Percentiles rank a stretch among this genome's conserved stretches.
phyloP scores from a whole-genome alignment of 2,113 vertebrate genomes.

The Oreocharis arfaki region DNA sequence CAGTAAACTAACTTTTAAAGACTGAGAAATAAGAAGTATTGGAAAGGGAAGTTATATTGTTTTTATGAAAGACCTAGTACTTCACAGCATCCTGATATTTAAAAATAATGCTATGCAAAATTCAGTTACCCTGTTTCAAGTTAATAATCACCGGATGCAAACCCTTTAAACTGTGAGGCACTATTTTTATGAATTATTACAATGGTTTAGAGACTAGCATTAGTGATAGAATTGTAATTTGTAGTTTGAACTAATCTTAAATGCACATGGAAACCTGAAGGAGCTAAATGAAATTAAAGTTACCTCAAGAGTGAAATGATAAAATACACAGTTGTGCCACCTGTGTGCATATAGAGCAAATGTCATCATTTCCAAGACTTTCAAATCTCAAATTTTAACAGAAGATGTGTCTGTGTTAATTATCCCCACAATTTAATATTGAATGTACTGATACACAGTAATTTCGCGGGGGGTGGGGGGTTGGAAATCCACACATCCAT shows the following conservation, averaged over 20 bases:
- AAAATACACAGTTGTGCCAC: background rate
- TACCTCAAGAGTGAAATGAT: background rate
- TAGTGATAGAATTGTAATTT: background rate
- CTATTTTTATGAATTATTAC: background rate
- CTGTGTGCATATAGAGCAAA: background rate
- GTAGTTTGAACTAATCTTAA: background rate
- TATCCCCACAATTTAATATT: background rate
- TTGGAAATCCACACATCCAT: background rate
- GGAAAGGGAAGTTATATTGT: background rate
- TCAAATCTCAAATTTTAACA: background rate
- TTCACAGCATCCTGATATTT: background rate
- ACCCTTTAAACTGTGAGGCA: background rate
- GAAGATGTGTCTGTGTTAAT: background rate
- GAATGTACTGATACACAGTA: background rate
- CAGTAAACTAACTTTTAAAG: background rate
- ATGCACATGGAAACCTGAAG: background rate
- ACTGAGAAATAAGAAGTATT: background rate
- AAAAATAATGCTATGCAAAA: background rate
- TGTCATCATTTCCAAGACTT: background rate
- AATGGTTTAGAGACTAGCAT: background rate
- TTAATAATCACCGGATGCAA: background rate
- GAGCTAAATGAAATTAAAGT: background rate
- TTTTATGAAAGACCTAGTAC: background rate
- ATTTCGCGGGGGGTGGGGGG: rapidly evolving
- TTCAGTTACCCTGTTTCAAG: background rate